Evolutionary conservation across 2,797 vertebrate genomes (phyloP).

Genomic region (Monodelphis domestica): DNA sequence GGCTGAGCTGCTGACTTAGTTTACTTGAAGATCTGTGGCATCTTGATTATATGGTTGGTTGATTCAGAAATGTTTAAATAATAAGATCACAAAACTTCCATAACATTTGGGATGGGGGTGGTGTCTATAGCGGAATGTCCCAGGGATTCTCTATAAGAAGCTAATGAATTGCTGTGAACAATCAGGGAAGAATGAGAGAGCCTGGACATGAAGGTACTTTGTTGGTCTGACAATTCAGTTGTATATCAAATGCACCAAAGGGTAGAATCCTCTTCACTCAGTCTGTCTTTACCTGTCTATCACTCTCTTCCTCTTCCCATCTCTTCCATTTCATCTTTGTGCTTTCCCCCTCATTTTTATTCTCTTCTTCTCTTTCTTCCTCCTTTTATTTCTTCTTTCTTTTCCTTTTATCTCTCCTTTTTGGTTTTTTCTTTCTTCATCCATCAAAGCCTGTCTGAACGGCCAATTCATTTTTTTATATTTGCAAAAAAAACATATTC

Average conservation of each 20-base stretch:
- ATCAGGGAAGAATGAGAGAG: not conserved
- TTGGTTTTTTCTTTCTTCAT: not conserved
- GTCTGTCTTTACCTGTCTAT: not conserved
- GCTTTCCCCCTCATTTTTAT: not conserved
- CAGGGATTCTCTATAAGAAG: not conserved
- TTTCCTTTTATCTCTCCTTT: not conserved
- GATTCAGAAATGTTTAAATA: not conserved
- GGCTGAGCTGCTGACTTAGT: not conserved
- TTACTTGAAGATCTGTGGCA: not conserved
- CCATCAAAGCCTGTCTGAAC: not conserved
- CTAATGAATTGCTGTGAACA: not conserved
- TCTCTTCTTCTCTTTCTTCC: not conserved
- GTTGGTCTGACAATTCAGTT: not conserved
- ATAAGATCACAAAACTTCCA: not conserved
- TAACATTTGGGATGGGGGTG: not conserved
- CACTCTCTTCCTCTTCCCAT: not conserved
- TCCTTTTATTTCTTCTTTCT: not conserved
- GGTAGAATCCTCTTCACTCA: not conserved
- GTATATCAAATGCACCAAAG: not conserved
- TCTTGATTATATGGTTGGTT: not conserved
- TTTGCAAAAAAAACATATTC: slow-evolving; percentile 73
- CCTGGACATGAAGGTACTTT: not conserved
- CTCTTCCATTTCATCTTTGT: not conserved
- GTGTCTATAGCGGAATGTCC: not conserved
- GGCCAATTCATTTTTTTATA: not conserved